phyloP scores from a whole-genome alignment of 2,113 vertebrate species.

The Atrichornis clamosus region DNA sequence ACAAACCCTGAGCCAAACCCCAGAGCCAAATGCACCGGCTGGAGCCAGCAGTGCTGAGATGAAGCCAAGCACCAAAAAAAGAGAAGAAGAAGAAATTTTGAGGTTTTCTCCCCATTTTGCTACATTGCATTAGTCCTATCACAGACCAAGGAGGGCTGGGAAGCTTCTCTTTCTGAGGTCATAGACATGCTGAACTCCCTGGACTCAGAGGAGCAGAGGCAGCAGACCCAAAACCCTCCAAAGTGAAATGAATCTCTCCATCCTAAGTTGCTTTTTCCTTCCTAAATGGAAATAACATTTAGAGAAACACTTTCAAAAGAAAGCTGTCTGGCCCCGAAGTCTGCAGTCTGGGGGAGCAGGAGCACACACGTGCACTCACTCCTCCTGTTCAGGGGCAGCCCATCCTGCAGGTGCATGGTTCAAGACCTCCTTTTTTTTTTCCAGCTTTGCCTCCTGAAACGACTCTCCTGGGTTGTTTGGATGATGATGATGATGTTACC shows the following conservation, averaged over 20 bases:
- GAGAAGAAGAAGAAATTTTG: too few species aligned
- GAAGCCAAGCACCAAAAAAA: not conserved
- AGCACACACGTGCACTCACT: not conserved
- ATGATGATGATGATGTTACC: not conserved
- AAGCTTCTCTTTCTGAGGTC: not conserved
- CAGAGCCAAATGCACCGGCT: not conserved
- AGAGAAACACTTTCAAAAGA: not conserved
- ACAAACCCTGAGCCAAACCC: not conserved
- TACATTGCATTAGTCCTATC: accelerated
- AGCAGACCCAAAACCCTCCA: not conserved
- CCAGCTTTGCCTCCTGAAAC: not conserved
- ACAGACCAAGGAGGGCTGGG: not conserved
- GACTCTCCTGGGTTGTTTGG: not conserved
- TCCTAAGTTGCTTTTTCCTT: not conserved
- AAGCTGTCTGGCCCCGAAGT: not conserved
- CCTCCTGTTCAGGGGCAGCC: not conserved
- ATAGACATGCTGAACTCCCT: not conserved
- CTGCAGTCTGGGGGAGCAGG: not conserved
- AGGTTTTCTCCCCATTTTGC: not conserved
- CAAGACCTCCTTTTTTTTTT: not conserved
- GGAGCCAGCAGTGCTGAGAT: not conserved
- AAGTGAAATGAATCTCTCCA: not conserved
- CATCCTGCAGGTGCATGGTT: not conserved
- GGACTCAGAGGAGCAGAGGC: accelerated
- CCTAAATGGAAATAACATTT: not conserved